Base-by-base conservation (phyloP, 2,113 vertebrate species). In the Anarhynchus alexandrinus region DNA sequence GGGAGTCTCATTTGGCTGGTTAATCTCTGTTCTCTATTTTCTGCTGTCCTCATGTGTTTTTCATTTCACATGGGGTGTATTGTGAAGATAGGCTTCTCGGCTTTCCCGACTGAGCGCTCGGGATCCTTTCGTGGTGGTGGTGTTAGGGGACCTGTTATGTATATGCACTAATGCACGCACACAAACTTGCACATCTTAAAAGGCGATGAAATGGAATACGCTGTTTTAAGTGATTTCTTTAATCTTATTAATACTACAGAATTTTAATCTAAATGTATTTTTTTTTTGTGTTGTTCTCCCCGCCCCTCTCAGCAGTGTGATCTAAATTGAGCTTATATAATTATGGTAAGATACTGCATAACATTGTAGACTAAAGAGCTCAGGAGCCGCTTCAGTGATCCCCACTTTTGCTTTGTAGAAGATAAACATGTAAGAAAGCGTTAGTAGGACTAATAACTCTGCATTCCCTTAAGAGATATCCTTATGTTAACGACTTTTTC, bases 101-200 rank as follows among this genome's bases (percentile, higher is more conserved):
- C n/a, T 66, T 94, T 77, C 51, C 27, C 2, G 2, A 6, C 45
- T 7, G 21, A 61, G 42, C 16, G 1, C 43, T 65, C 0, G 0
- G 25, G 32, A 10, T 51, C 62, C 32, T 70, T 69, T 59, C 14
- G 0, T 49, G 40, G 2, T 40, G 22, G 23, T 23, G 78, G 7
- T 64, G 8, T 9, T 15, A 47, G 27, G 58, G 66, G 9, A 42
- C 16, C 22, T 66, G 43, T 76, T 70, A 23, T 0, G 15, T 90
- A 1, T n/a, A 0, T 40, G 45, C 5, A 7, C 27, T 58, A 1
- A 30, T 45, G 36, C 38, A 18, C 0, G 3, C 11, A 16, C 5
- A 8, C 27, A 12, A 13, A 26, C 16, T 36, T 74, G 36, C 5
- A 29, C 8, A 4, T 45, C 17, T 64, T 88, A 45, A 67, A n/a